Conservation (phyloP, 2,797 vertebrate genomes). For the Bothrops alternatus region DNA sequence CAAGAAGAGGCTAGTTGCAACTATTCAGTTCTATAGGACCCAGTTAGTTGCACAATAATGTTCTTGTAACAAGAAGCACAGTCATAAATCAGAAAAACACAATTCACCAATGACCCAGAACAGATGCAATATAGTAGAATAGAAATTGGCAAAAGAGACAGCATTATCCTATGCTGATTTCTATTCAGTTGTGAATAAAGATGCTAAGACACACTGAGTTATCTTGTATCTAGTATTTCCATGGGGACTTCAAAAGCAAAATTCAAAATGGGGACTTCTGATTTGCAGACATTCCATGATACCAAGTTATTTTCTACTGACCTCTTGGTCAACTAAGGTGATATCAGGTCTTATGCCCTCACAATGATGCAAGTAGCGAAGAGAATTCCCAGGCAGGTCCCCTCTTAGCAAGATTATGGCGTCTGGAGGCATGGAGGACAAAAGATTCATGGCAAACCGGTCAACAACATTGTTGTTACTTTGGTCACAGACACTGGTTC, state of each 20-base stretch:
- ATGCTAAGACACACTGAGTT: background rate
- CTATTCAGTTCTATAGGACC: background rate
- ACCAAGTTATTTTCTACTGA: constrained; percentile 58
- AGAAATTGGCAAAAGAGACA: background rate
- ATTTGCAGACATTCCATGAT: background rate
- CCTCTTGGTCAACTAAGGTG: constrained; percentile 94
- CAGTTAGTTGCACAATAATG: background rate
- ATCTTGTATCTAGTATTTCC: background rate
- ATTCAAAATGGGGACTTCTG: background rate
- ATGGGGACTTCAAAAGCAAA: background rate
- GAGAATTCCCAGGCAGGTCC: constrained; percentile 92
- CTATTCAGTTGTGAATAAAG: background rate
- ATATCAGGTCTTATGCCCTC: constrained; percentile 84
- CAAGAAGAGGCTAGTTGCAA: background rate
- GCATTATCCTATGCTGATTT: background rate
- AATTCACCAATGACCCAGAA: background rate
- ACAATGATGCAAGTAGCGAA: constrained; percentile 93
- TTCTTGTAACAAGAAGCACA: background rate
- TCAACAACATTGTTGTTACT: constrained; percentile 84
- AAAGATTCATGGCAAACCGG: constrained; percentile 86
- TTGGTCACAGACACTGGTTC: constrained; percentile 84
- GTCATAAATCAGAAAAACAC: background rate
- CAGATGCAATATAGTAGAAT: background rate
- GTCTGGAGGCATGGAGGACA: constrained; percentile 80
- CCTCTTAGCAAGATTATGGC: constrained; percentile 90